phyloP scores from a whole-genome alignment of 2,888 invertebrate genomes.

The Cheilosia soror region DNA sequence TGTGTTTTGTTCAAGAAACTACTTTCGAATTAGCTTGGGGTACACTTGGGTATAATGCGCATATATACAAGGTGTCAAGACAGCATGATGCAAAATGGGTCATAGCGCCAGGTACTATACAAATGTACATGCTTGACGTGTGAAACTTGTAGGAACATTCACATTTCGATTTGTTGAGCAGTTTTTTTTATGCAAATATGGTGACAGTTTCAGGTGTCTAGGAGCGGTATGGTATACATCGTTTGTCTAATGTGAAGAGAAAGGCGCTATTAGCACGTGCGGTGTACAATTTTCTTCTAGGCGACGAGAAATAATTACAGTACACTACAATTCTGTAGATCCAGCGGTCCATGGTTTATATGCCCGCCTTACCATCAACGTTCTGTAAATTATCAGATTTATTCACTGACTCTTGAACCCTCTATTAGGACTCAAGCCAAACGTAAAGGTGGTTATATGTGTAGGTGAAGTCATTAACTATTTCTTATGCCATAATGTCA shows the following conservation, averaged over 20 bases:
- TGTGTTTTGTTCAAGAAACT: constrained; percentile 58
- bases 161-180: constrained; percentile 21
- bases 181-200: constrained; percentile 6
- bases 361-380: no score
- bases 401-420: no score
- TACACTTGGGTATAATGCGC: constrained; percentile 34
- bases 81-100: constrained; percentile 72
- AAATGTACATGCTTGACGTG: constrained; percentile 15
- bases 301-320: no score
- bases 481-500: no score
- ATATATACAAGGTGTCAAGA: constrained; percentile 62
- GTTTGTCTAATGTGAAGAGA: background rate
- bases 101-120: constrained; percentile 71
- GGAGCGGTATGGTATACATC: background rate
- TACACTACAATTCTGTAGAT: no score
- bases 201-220: constrained; percentile 1
- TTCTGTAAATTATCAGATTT: no score
- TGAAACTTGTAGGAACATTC: constrained; percentile 51
- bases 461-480: no score
- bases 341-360: no score
- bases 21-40: constrained; percentile 76
- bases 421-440: no score
- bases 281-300: no score
- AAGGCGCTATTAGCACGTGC: no score
- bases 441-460: no score